Percentiles rank a stretch among this genome's conserved stretches.
Conservation (phyloP, 2,113 vertebrate genomes). For the Orycteropus afer region DNA sequence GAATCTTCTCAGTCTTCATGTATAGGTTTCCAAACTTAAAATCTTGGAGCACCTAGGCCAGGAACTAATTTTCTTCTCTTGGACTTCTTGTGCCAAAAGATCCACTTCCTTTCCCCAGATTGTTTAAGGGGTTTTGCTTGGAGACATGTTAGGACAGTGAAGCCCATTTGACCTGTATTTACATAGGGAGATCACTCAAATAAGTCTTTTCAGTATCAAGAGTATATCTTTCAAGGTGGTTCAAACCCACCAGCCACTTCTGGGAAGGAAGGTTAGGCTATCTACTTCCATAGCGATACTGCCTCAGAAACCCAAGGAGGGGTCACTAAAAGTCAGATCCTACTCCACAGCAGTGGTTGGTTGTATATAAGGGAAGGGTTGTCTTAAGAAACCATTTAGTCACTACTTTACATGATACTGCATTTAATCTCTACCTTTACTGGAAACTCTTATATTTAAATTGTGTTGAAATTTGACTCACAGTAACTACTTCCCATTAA, state of each 20-base stretch:
- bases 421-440: background rate
- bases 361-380: background rate
- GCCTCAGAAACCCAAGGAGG: too few relatives aligned
- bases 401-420: background rate
- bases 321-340: too few relatives aligned
- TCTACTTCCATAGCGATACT: too few relatives aligned
- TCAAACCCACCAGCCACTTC: too few relatives aligned
- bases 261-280: too few relatives aligned
- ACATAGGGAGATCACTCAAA: background rate
- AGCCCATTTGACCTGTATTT: background rate
- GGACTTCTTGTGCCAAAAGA: background rate
- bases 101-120: background rate
- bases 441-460: conserved; percentile 9
- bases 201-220: conserved; percentile 12
- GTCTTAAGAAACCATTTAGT: conserved; percentile 32
- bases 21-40: background rate
- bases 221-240: background rate
- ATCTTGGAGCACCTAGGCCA: background rate
- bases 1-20: background rate
- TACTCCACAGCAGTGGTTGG: too few relatives aligned
- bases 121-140: background rate
- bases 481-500: background rate
- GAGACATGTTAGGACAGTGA: background rate
- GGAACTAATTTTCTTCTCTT: background rate
- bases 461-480: conserved; percentile 55